Evolutionary conservation across 64 coral and sea anemone species (phyloP).

Genomic region (Stichodactyla helianthus): DNA sequence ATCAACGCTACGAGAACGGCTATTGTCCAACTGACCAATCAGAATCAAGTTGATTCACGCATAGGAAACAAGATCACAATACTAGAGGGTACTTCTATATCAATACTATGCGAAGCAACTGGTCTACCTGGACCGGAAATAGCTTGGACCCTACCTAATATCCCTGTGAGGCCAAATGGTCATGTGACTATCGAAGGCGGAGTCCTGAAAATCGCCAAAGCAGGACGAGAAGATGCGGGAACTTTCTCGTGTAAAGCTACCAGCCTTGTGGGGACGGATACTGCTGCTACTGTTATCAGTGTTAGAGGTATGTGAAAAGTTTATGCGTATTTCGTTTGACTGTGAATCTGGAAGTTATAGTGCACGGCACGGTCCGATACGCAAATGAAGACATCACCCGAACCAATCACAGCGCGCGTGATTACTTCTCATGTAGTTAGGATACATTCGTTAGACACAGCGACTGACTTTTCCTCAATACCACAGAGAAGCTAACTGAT

Average conservation of each 20-base stretch:
- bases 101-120: conserved; percentile 21
- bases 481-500: too few species aligned
- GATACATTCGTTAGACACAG: too few species aligned
- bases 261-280: conserved; percentile 38
- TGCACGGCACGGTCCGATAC: too few species aligned
- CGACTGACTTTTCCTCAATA: too few species aligned
- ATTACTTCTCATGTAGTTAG: too few species aligned
- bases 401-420: too few species aligned
- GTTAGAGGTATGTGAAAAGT: conserved; percentile 28
- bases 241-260: conserved; percentile 57
- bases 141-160: conserved; percentile 29
- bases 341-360: too few species aligned
- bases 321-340: background rate
- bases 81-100: conserved; percentile 48
- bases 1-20: background rate
- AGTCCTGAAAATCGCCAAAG: conserved; percentile 33
- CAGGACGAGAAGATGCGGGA: conserved; percentile 51
- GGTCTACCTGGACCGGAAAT: conserved; percentile 45
- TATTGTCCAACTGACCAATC: background rate
- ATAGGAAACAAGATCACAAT: conserved; percentile 64
- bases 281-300: conserved; percentile 29
- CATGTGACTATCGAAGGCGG: conserved; percentile 32
- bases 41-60: conserved; percentile 23
- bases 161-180: conserved; percentile 25
- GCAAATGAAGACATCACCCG: too few species aligned